Evolutionary conservation across 2,888 invertebrate genomes (phyloP), one percentile per base, ranked within the genome.

Genomic region (Papilio elwesi): DNA sequence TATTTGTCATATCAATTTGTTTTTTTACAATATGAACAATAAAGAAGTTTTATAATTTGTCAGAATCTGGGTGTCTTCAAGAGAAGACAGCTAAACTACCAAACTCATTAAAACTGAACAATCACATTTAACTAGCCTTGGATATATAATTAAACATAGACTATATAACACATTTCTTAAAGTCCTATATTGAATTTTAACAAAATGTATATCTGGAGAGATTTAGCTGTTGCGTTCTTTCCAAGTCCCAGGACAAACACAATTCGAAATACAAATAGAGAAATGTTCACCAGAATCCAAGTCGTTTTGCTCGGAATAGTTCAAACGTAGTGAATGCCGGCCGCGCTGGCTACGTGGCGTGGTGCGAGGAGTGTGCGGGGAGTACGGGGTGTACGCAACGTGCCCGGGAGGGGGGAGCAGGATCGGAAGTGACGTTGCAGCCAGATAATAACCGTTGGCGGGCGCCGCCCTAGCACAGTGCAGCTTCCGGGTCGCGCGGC

Each of bases 371-470:
- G 7, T 43, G 43, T 9, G 43, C 5, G 43, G 43, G 7, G 7
- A 43, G 7, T 7, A 7, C 76, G 78, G 76, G 77, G 75, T 79
- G 76, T 43, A n/a, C n/a, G n/a, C n/a, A n/a, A n/a, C n/a, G n/a
- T n/a, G n/a, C n/a, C n/a, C 75, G 78, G 77, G 77, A 75, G 79
- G 76, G 76, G 80, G 77, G 79, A 75, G 82, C 81, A 59, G n/a
- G 79, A 81, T 83, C 89, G 91, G 90, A 91, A 91, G 90, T 91
- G 91, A 91, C 91, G 90, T 84, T 86, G 91, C 91, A 91, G 91
- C 88, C 89, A 90, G 90, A 89, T 90, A 90, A 90, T 90, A 88
- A 85, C 85, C 80, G 83, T 80, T 84, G 83, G 82, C 78, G 85
- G 81, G 82, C 78, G 88, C 83, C 83, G 82, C 83, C 88, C 88